Percentiles rank a stretch among this genome's conserved stretches.
phyloP scores from a whole-genome alignment of 2,888 invertebrate species.

The Abscondita cerata region DNA sequence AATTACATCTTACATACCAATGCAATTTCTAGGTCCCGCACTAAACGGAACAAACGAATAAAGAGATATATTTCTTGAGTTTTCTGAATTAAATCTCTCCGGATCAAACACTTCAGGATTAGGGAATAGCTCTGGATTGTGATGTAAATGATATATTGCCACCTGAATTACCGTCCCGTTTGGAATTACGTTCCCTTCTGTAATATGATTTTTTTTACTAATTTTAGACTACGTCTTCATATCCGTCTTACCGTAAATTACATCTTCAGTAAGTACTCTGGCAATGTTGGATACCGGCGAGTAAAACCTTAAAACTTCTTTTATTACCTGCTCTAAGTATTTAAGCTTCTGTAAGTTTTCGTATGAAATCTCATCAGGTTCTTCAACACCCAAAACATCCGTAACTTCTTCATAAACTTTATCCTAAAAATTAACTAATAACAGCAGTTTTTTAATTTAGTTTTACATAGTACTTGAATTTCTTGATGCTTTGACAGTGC shows the following conservation, averaged over 20 bases:
- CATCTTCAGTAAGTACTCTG: constrained; percentile 56
- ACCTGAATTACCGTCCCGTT: constrained; percentile 54
- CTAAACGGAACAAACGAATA: constrained; percentile 17
- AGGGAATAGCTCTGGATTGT: constrained; percentile 47
- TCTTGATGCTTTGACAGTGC: constrained; percentile 57
- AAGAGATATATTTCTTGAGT: constrained; percentile 35
- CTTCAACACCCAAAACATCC: constrained; percentile 49
- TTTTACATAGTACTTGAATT: constrained; percentile 55
- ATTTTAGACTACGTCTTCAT: constrained; percentile 7
- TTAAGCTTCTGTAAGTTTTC: constrained; percentile 62
- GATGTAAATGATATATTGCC: constrained; percentile 46
- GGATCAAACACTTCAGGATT: constrained; percentile 52
- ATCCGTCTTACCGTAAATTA: constrained; percentile 43
- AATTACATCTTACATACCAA: constrained; percentile 3
- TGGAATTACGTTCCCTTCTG: constrained; percentile 44
- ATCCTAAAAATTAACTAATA: constrained; percentile 29
- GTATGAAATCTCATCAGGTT: constrained; percentile 39
- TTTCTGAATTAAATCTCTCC: constrained; percentile 48
- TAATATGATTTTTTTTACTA: not conserved
- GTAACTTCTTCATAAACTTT: constrained; percentile 55
- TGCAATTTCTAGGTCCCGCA: constrained; percentile 15
- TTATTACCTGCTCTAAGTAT: constrained; percentile 63
- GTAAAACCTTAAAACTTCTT: constrained; percentile 63
- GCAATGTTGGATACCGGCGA: constrained; percentile 63
- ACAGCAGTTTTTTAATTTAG: not conserved